Evolutionary conservation across 2,888 invertebrate species (phyloP), one percentile per base, ranked within the genome.

Genomic region (Pristionchus mayeri): DNA sequence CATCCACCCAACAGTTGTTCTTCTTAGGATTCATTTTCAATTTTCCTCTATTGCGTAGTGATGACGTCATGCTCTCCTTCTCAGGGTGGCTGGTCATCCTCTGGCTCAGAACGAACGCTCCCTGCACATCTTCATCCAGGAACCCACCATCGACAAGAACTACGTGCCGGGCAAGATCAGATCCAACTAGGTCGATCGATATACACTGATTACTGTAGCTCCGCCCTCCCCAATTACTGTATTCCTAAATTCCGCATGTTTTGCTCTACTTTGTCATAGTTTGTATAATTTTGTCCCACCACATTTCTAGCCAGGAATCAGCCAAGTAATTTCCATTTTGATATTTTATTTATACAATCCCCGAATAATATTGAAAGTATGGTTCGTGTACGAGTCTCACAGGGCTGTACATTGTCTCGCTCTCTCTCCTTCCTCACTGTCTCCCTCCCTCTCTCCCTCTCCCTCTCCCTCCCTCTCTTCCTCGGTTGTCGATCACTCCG

Each of bases 101-200:
- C 94, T 98, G 93, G 98, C 98, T 86, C 98, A 99, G 94, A 98
- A 98, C 94, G 98, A 99, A 94, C 95, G 97, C 93, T 99, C 98
- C 94, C 95, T 99, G 93, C 99, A 99, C 94, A 98, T 99, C 97
- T 99, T 99, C 95, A 95, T 99, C 88, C 98, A 98, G 94, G 98
- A 98, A 93, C 96, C 96, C 80, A 95, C 96, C 93, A 98, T 99
- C 94, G 98, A 99, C 94, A 98, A 97, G 95, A 98, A 97, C 95
- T 99, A 99, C 94, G 97, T 98, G 90, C 99, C 99, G 91, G 99
- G 88, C 85, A 90, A 91, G 80, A 88, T 89, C 48, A 88, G 89
- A 27, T 87, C 89, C 71, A 87, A 89, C 76, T 90, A 85, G 88
- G 79, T 60, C 57, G 54, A 40, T 81, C n/a, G 18, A 7, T 48